Evolutionary conservation across 2,113 vertebrate species (phyloP), one percentile per base, ranked within the genome.

Genomic region (Rissa tridactyla): DNA sequence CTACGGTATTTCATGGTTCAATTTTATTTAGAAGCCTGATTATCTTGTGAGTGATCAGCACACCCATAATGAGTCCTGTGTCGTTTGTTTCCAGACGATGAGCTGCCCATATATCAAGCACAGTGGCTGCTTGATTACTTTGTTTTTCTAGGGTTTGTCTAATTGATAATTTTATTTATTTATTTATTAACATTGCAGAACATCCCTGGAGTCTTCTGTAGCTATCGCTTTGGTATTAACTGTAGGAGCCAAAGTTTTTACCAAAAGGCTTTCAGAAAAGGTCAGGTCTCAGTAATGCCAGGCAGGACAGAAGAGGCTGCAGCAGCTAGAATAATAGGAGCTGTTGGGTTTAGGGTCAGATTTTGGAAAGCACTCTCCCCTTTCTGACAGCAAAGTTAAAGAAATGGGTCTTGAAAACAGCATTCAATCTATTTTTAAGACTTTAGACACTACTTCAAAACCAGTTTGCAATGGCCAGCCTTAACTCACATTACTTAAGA

Each of bases 371-470:
- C 0, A 0, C 19, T 77, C 26, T 70, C 55, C 13, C 9, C 25
- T 83, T 47, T 81, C n/a, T 94, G 22, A 52, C 11, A 81, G 26
- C 20, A 32, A 61, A 92, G 11, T 68, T 71, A 90, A 21, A 90
- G 51, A 91, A 90, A 82, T 18, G 11, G 1, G 16, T 81, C 95
- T 80, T 78, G 69, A 78, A 93, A 80, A 84, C 25, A 77, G 30
- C 61, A 30, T 27, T 82, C 84, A 86, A 94, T 84, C 88, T 94
- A 89, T 62, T 96, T 79, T 94, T 60, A 94, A 70, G 55, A 34
- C 42, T 92, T 83, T 49, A 91, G 62, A 89, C 27, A 36, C n/a
- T 58, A 84, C 40, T 92, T 76, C 51, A 65, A 92, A 92, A 91
- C 10, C 22, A 73, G 38, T 70, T 83, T 92, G 49, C 47, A 65